phyloP scores from a whole-genome alignment of 2,888 invertebrate species.

The Caenorhabditis japonica region DNA sequence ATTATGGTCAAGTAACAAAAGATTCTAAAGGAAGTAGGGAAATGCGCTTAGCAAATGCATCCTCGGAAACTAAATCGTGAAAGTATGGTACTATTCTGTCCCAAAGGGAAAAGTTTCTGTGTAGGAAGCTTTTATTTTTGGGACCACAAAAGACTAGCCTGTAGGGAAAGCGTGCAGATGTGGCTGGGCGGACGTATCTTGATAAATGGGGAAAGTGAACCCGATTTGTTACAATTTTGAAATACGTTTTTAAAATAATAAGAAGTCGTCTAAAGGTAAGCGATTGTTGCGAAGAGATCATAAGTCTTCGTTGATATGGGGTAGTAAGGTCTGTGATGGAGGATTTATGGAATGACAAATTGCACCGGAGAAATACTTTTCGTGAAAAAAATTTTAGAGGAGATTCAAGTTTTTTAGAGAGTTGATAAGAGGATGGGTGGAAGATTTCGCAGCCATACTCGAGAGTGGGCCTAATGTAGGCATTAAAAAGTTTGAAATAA shows the following conservation, averaged over 20 bases:
- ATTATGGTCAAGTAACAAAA: too few species aligned
- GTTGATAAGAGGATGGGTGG: conserved; percentile 46
- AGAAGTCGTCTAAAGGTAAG: conserved; percentile 54
- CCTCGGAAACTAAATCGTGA: too few species aligned
- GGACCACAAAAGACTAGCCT: too few species aligned
- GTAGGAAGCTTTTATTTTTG: too few species aligned
- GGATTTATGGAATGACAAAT: conserved; percentile 55
- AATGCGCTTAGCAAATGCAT: too few species aligned
- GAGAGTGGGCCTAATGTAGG: conserved; percentile 36
- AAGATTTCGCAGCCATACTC: conserved; percentile 49
- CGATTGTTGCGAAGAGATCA: conserved; percentile 60
- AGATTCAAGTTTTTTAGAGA: conserved; percentile 60
- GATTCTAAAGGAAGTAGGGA: too few species aligned
- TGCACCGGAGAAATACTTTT: conserved; percentile 24
- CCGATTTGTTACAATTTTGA: conserved; percentile 13
- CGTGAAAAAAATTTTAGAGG: too few species aligned
- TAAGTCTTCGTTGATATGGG: too few species aligned
- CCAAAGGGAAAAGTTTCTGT: too few species aligned
- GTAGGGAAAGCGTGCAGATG: too few species aligned
- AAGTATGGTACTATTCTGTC: too few species aligned
- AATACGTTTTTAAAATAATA: neutral
- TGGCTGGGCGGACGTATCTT: neutral
- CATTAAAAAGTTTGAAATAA: conserved; percentile 18
- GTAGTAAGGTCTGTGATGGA: conserved; percentile 58
- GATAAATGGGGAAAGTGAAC: conserved; percentile 6